Evolutionary conservation across 2,888 invertebrate genomes (phyloP).

Genomic region (Eledona agricola): DNA sequence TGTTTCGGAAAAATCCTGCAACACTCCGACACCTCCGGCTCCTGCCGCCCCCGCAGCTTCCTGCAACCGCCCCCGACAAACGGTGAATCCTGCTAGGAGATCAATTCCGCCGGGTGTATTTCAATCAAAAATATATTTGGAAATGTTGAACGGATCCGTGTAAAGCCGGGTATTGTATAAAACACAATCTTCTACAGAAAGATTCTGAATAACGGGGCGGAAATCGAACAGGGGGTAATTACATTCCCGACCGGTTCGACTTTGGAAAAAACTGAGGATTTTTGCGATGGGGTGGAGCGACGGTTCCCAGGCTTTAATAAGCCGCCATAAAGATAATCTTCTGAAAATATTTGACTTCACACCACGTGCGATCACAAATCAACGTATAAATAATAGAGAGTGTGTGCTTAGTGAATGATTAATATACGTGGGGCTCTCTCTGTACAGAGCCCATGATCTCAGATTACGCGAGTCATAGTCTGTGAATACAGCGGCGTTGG

Average conservation of each 20-base stretch:
- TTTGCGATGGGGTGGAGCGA: too few relatives aligned
- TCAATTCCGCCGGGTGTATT: slow-evolving; percentile 57
- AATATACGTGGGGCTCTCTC: slow-evolving; percentile 48
- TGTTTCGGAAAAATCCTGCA: slow-evolving; percentile 35
- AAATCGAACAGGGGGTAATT: too few relatives aligned
- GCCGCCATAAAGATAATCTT: slow-evolving; percentile 44
- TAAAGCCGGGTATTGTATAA: slow-evolving; percentile 53
- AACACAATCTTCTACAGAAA: slow-evolving; percentile 50
- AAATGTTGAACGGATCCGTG: slow-evolving; percentile 53
- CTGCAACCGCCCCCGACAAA: slow-evolving; percentile 36
- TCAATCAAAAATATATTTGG: slow-evolving; percentile 58
- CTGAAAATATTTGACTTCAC: slow-evolving; percentile 49
- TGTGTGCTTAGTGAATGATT: slow-evolving; percentile 53
- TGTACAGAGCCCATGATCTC: slow-evolving; percentile 49
- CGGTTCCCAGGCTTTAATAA: slow-evolving; percentile 33
- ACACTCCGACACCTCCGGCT: slow-evolving; percentile 8
- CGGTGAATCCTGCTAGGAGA: slow-evolving; percentile 43
- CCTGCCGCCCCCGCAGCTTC: slow-evolving; percentile 3
- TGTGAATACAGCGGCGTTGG: slow-evolving; percentile 47
- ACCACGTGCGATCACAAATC: slow-evolving; percentile 49
- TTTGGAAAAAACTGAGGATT: too few relatives aligned
- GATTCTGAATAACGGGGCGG: slow-evolving; percentile 17
- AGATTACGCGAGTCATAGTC: slow-evolving; percentile 59
- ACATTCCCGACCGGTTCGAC: too few relatives aligned
- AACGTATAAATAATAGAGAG: slow-evolving; percentile 52